Evolutionary conservation across 2,888 invertebrate species (phyloP), one percentile per base, ranked within the genome.

Genomic region (Spilosoma lubricipeda): DNA sequence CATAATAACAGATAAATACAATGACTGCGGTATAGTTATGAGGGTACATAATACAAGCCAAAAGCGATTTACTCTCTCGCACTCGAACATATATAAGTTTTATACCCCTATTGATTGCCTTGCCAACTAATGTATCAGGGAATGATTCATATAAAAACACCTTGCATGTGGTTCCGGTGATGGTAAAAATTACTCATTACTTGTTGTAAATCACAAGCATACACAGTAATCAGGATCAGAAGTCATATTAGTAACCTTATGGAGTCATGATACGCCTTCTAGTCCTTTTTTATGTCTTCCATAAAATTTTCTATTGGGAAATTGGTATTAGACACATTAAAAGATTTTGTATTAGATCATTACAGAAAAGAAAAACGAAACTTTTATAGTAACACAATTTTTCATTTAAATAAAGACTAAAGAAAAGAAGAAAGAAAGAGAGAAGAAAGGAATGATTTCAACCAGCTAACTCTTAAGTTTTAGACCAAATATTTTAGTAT

Each of bases 1-100:
- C 83, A 83, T 82, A 83, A 84, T 84, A 86, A 86, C 85, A 79
- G 80, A 84, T 83, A 81, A 85, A 84, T 83, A 88, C 84, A 87
- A 87, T 82, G 80, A 81, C 74, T 77, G 81, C 81, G 71, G 77
- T 67, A 80, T 80, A 86, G 83, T 87, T 89, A 92, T 91, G 90
- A 89, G 88, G 85, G 86, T 87, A 86, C 89, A 89, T 90, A 90
- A 89, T 87, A 87, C 86, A 80, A 87, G 87, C 87, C 88, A 86
- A 80, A 83, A 86, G 88, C 84, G 80, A 82, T 85, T 52, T 23
- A 52, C 2, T 23, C 48, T 1, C 1, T 13, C 45, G 15, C 15
- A 45, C 11, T 11, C 45, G 11, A 13, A 52, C 48, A 15, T 45
- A 45, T 15, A 48, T 48, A 48, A 48, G 48, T 20, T 48, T 3